Base-by-base conservation (phyloP, 1,140 invertebrate genomes). In the Helicoverpa zea region DNA sequence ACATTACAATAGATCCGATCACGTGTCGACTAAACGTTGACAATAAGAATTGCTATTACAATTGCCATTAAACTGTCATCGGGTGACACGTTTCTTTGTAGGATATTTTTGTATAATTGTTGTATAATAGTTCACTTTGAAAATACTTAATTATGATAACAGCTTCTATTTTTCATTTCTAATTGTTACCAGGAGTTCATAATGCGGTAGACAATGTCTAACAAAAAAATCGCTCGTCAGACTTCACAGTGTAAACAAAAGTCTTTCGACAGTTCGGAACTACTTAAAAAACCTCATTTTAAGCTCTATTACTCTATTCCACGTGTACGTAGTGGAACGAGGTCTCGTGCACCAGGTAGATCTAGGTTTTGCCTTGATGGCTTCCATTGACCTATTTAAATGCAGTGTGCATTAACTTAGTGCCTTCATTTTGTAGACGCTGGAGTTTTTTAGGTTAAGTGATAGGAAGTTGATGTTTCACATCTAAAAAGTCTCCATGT, bases 311-410 rank as follows among this genome's bases (percentile, higher is more conserved):
- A n/a, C 66, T 51, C 66, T 29, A n/a, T 51, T 70, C 66, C 75
- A 54, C 59, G 59, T 77, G 51, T 51, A 64, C 14, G 7, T 35
- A 35, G 7, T 14, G 63, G 18, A 68, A 68, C 81, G 84, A 85
- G 82, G 82, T 81, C 76, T 81, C 72, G 78, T 81, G 66, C 23
- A 54, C 18, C 68, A 86, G 77, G 68, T 83, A 78, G 66, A 83
- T 84, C 80, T 82, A 81, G 74, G 56, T 77, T 75, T 84, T 51
- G 47, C 83, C 86, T 87, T 84, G 83, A 80, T 79, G 58, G 81
- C 74, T 81, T 63, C 58, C 81, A 87, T 87, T 87, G 82, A 85
- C 85, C 85, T 81, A 85, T 85, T 85, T 87, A 81, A 64, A 30
- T 43, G 58, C 78, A 12, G 43, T 30, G 23, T 78, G 61, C 75